Evolutionary conservation across 2,797 vertebrate species (phyloP), one percentile per base, ranked within the genome.

Genomic region (Adrianichthys oophorus): DNA sequence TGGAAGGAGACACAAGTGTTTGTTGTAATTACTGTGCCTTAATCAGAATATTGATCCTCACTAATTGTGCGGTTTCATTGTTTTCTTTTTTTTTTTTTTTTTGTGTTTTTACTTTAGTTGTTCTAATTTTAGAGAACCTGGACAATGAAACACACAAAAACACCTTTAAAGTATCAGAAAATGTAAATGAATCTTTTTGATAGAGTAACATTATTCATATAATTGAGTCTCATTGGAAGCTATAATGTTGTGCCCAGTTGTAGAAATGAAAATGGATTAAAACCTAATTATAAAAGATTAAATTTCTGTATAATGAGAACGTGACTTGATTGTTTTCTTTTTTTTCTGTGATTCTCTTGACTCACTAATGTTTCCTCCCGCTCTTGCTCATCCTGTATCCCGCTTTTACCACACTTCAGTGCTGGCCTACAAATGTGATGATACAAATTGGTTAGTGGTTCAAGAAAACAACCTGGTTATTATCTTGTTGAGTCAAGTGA

Each of bases 391-490:
- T 59, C 63, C 45, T 50, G 14, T 78, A 76, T 70, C 74, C 53
- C 56, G 68, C 79, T 77, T 85, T 83, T 79, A 70, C 76, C 69
- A 76, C 75, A 74, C 76, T 65, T 78, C 84, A 63, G 78, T 26
- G 79, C 71, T 48, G 64, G 67, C 75, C 57, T 55, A 52, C 51
- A 68, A 3, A 74, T 78, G 52, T 56, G 70, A 68, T 61, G 64
- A 77, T 80, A 84, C 86, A 78, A 85, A 84, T 78, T 86, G 82
- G 74, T 81, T 62, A 75, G 85, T 72, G 83, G 79, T 85, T 64
- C 54, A 66, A 65, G 61, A 70, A 76, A 82, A 79, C 82, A 80
- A 76, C 77, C 74, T 15, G 0, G 66, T 83, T 61, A 82, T 84
- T 87, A 80, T 60, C 58, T 4, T 45, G 71, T 76, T 78, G 85